These are phyloP conservation scores for Dendrocincla fuliginosa DNA, from an alignment of 2,797 vertebrate genomes.

Conservation along the genomic window DNA sequence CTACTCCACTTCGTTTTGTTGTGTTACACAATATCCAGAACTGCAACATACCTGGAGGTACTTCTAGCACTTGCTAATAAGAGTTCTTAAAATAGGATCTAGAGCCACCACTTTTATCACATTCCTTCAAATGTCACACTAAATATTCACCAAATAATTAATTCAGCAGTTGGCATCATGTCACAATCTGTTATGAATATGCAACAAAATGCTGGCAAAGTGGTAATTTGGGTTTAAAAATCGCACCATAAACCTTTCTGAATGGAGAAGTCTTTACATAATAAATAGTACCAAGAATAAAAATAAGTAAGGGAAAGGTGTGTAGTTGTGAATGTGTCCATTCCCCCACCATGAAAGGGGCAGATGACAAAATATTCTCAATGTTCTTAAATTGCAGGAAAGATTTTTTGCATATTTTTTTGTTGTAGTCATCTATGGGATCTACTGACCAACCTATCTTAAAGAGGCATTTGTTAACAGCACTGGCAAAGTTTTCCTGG, in stretches of 20 bases:
- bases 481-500: background rate
- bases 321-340: background rate
- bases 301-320: background rate
- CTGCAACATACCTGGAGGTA: background rate
- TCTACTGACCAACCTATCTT: background rate
- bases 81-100: slow-evolving; percentile 63
- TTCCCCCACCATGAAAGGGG: background rate
- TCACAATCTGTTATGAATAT: slow-evolving; percentile 55
- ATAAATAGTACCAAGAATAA: background rate
- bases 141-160: slow-evolving; percentile 65
- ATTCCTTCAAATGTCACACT: slow-evolving; percentile 46
- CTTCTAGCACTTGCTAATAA: slow-evolving; percentile 31
- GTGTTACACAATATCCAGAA: background rate
- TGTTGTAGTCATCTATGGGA: background rate
- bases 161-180: slow-evolving; percentile 28
- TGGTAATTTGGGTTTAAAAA: background rate
- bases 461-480: background rate
- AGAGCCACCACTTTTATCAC: slow-evolving; percentile 19
- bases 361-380: background rate
- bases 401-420: background rate
- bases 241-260: background rate
- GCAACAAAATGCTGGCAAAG: slow-evolving; percentile 27
- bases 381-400: background rate
- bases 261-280: background rate
- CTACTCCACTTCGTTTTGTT: background rate